Evolutionary conservation across 2,113 vertebrate species (phyloP).

Genomic region (Leptocoma aspasia): DNA sequence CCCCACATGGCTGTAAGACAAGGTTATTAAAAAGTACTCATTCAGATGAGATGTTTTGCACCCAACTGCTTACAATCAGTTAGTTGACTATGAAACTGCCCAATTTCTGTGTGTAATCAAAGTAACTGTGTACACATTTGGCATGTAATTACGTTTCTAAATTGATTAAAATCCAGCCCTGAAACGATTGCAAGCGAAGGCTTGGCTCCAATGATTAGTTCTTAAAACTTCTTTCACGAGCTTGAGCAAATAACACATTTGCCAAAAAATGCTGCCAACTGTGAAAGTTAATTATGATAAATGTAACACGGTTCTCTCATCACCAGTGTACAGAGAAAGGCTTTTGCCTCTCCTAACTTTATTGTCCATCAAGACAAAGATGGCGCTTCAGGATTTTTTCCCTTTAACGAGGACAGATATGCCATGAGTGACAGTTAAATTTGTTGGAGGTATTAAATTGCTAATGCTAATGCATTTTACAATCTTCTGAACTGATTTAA

Average conservation of each 20-base stretch:
- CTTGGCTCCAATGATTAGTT: conserved; percentile 46
- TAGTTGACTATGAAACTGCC: conserved; percentile 50
- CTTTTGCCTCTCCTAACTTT: conserved; percentile 51
- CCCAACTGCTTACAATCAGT: conserved; percentile 16
- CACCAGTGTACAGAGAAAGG: conserved; percentile 1
- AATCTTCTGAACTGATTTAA: conserved; percentile 81
- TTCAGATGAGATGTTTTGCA: conserved; percentile 23
- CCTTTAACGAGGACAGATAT: conserved; percentile 71
- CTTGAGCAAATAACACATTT: conserved; percentile 36
- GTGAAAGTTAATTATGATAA: conserved; percentile 72
- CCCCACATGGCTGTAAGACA: not conserved
- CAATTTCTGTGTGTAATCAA: conserved; percentile 58
- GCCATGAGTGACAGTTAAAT: conserved; percentile 80
- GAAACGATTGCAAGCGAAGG: conserved; percentile 38
- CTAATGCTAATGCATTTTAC: conserved; percentile 79
- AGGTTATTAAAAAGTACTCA: not conserved
- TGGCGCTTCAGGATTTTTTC: conserved; percentile 36
- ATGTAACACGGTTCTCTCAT: conserved; percentile 32
- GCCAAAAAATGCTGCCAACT: conserved; percentile 55
- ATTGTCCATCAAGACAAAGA: conserved; percentile 63
- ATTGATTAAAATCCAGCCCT: conserved; percentile 62
- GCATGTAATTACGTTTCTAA: conserved; percentile 55
- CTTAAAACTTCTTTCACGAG: conserved; percentile 48
- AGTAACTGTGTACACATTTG: conserved; percentile 61
- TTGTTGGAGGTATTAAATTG: conserved; percentile 81